Evolutionary conservation across 1,140 invertebrate species (phyloP).

Genomic region (Leptinotarsa lineolata): DNA sequence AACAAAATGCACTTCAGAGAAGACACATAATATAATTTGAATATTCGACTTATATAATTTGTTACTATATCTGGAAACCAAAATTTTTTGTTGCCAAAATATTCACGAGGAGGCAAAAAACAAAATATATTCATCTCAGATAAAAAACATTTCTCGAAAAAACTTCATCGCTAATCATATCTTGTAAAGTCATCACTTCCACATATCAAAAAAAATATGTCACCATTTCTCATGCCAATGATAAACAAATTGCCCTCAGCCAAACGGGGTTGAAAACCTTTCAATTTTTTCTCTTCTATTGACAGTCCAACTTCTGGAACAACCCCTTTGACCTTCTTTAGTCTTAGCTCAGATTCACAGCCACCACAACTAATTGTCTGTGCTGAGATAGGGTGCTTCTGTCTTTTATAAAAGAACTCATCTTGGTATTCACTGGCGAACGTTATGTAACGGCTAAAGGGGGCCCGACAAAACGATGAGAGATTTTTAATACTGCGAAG

Average conservation of each 20-base stretch:
- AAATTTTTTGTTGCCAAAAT: no score
- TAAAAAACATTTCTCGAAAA: no score
- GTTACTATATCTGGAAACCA: no score
- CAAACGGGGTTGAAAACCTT: neutral
- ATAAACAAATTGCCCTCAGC: neutral
- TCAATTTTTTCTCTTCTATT: neutral
- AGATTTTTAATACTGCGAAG: neutral
- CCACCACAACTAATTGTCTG: slow-evolving; percentile 7
- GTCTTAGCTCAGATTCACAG: slow-evolving; percentile 5
- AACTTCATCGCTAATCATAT: neutral
- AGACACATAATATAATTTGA: no score
- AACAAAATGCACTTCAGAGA: no score
- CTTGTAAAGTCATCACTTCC: neutral
- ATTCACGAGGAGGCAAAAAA: no score
- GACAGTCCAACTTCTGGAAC: slow-evolving; percentile 1
- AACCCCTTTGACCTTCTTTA: slow-evolving; percentile 3
- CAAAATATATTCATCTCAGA: no score
- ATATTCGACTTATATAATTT: no score
- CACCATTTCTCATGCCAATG: neutral
- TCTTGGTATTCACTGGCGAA: slow-evolving; percentile 1
- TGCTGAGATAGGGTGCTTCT: slow-evolving; percentile 1
- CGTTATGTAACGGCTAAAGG: neutral
- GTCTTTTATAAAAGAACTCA: neutral
- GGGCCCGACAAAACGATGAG: neutral
- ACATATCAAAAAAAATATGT: neutral